A percentile compares a stretch with the other conserved stretches of the same genome.
Evolutionary conservation across 2,888 invertebrate species (phyloP).

Genomic region (Agriopis leucophaearia): DNA sequence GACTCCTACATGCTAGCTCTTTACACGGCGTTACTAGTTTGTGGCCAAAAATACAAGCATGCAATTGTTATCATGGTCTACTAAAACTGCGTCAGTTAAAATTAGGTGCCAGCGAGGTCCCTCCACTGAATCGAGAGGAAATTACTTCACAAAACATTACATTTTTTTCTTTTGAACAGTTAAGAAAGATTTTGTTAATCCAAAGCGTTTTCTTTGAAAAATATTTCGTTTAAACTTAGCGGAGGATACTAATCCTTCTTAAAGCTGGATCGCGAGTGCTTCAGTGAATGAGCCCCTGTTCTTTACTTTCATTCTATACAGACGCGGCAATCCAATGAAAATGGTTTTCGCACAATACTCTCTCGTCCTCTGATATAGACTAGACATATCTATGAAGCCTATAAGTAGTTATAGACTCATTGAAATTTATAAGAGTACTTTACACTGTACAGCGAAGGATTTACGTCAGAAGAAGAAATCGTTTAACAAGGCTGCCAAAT

Average conservation of each 20-base stretch:
- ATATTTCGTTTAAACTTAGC: slow-evolving; percentile 43
- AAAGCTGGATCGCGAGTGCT: slow-evolving; percentile 43
- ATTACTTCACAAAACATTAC: slow-evolving; percentile 28
- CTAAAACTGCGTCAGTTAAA: not conserved
- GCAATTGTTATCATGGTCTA: too few relatives aligned
- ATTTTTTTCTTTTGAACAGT: slow-evolving; percentile 34
- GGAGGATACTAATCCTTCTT: slow-evolving; percentile 40
- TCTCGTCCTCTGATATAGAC: not conserved
- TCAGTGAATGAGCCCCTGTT: slow-evolving; percentile 32
- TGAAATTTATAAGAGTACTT: too few relatives aligned
- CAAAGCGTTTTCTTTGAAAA: slow-evolving; percentile 34
- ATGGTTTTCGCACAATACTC: not conserved
- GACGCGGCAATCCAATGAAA: not conserved
- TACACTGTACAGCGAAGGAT: too few relatives aligned
- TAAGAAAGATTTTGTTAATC: slow-evolving; percentile 41
- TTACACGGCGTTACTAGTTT: too few relatives aligned
- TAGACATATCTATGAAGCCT: too few relatives aligned
- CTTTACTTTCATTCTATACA: slow-evolving; percentile 18
- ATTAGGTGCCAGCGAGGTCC: not conserved
- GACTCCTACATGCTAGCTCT: too few relatives aligned
- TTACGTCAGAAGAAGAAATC: too few relatives aligned
- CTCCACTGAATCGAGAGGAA: slow-evolving; percentile 8
- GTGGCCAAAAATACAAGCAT: too few relatives aligned
- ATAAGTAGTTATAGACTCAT: too few relatives aligned
- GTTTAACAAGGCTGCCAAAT: too few relatives aligned